These are phyloP conservation scores for Dolichotis patagonum DNA, from an alignment of 2,113 vertebrate genomes.

Conservation along the genomic window DNA sequence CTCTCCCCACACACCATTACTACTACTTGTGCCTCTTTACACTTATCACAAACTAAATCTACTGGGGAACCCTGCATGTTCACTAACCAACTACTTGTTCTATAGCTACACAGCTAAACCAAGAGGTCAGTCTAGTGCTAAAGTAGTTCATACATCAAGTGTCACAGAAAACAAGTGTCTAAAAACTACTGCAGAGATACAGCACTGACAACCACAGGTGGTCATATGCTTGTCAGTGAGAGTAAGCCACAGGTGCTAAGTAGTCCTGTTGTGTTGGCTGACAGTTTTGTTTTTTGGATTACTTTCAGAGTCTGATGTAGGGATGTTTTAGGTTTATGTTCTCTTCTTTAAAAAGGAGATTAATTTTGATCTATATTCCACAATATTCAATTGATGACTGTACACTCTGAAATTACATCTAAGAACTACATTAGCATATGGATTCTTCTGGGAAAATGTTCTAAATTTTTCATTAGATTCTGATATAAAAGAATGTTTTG, in stretches of 20 bases:
- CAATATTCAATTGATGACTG: slow-evolving; percentile 24
- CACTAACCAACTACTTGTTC: background rate
- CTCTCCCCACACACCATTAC: background rate
- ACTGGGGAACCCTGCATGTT: background rate
- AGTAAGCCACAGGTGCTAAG: background rate
- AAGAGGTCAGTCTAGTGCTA: background rate
- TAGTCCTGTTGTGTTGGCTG: background rate
- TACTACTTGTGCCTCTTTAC: background rate
- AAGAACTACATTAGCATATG: background rate
- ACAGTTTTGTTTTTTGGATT: background rate
- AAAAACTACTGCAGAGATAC: background rate
- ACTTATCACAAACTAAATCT: background rate
- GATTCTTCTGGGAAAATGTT: slow-evolving; percentile 15
- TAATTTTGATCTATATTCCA: slow-evolving; percentile 26
- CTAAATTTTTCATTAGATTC: background rate
- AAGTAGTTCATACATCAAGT: background rate
- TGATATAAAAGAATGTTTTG: slow-evolving; percentile 9
- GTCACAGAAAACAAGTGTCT: background rate
- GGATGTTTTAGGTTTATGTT: background rate
- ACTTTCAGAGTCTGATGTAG: background rate
- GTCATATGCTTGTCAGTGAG: background rate
- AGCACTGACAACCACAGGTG: background rate
- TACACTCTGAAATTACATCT: background rate
- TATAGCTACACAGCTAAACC: background rate
- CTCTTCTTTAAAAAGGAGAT: background rate